A percentile compares a stretch with the other conserved stretches of the same genome.
Evolutionary conservation across 1,140 invertebrate species (phyloP).

Genomic region (Drosophila ohnishii): DNA sequence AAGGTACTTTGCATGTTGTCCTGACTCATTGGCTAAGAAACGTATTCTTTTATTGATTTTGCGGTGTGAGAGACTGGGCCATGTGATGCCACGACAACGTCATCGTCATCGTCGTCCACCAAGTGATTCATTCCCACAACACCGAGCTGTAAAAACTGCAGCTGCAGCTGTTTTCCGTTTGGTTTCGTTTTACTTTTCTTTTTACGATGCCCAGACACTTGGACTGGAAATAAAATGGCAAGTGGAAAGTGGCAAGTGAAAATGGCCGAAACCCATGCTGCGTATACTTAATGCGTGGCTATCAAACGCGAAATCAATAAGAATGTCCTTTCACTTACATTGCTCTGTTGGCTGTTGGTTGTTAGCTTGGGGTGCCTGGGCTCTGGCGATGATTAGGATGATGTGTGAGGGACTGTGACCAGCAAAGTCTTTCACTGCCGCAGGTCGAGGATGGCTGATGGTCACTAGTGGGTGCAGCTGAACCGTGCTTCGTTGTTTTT

Average conservation of each 20-base stretch:
- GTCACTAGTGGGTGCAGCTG: conserved; percentile 58
- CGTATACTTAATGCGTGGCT: conserved; percentile 48
- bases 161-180: conserved; percentile 23
- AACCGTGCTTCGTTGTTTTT: conserved; percentile 76
- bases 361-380: conserved; percentile 35
- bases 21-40: conserved; percentile 49
- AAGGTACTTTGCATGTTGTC: conserved; percentile 44
- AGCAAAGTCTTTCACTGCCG: conserved; percentile 50
- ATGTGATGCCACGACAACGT: conserved; percentile 61
- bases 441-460: conserved; percentile 35
- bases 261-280: conserved; percentile 16
- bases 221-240: conserved; percentile 22
- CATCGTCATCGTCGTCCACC: conserved; percentile 28
- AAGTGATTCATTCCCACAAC: conserved; percentile 31
- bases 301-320: conserved; percentile 67
- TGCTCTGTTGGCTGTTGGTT: conserved; percentile 46
- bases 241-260: conserved; percentile 13
- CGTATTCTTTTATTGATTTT: conserved; percentile 74
- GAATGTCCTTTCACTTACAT: conserved; percentile 65
- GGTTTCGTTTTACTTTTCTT: neutral
- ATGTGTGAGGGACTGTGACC: conserved; percentile 65
- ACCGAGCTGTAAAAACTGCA: conserved; percentile 15
- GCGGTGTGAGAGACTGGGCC: conserved; percentile 57
- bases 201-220: conserved; percentile 18
- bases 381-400: conserved; percentile 51